Conservation (phyloP, 1,140 invertebrate species). For the Branchinecta lynchi region DNA sequence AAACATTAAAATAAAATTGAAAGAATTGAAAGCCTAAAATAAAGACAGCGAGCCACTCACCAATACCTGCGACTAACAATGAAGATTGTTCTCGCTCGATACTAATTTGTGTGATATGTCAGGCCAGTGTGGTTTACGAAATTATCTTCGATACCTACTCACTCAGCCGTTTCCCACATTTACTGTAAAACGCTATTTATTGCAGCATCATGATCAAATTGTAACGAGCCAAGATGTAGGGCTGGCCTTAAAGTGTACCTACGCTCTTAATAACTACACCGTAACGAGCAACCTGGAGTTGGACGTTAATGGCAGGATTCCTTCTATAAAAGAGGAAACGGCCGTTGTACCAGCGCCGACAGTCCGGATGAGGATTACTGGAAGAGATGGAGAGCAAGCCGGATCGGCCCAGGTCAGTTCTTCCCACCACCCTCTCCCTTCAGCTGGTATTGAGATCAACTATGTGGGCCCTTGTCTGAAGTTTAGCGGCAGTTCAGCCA, state of each 20-base stretch:
- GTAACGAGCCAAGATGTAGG: constrained; percentile 40
- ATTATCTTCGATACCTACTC: no score
- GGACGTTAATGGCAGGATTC: constrained; percentile 29
- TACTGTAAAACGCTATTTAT: background rate
- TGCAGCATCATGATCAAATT: constrained; percentile 39
- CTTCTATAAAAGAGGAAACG: constrained; percentile 30
- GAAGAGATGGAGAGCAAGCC: constrained; percentile 34
- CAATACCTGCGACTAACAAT: no score
- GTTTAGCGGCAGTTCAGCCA: no score
- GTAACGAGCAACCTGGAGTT: constrained; percentile 34
- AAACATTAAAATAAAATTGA: no score
- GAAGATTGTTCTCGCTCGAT: no score
- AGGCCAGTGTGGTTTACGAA: no score
- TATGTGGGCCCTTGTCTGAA: no score
- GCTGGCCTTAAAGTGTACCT: constrained; percentile 37
- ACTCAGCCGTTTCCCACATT: no score
- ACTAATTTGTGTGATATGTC: no score
- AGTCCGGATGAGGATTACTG: constrained; percentile 39
- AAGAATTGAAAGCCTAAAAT: no score
- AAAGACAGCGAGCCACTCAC: no score
- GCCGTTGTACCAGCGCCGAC: constrained; percentile 37
- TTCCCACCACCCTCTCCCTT: background rate
- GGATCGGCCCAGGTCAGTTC: constrained; percentile 29
- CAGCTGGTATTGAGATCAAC: no score
- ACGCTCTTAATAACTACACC: constrained; percentile 37